Percentiles rank a stretch among this genome's conserved stretches.
phyloP scores from a whole-genome alignment of 1,140 invertebrate genomes.

The Zaprionus taronus region DNA sequence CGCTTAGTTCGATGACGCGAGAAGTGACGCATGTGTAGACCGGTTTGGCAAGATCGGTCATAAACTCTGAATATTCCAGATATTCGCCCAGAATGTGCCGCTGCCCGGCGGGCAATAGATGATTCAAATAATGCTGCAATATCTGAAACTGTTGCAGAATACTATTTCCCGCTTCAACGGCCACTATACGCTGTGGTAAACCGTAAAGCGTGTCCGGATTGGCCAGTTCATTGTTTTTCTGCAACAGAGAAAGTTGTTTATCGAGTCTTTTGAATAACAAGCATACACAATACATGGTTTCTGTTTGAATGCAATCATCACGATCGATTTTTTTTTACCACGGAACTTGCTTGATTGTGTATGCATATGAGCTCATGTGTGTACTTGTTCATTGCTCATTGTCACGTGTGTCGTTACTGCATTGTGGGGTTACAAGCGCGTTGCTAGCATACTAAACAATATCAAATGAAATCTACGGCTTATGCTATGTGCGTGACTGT shows the following conservation, averaged over 20 bases:
- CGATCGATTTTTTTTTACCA: no score
- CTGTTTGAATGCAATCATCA: neutral
- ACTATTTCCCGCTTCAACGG: slow-evolving; percentile 96
- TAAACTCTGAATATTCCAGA: slow-evolving; percentile 85
- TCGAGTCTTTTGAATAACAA: neutral
- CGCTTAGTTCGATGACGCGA: slow-evolving; percentile 91
- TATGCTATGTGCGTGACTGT: neutral
- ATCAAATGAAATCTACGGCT: neutral
- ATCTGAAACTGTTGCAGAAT: slow-evolving; percentile 94
- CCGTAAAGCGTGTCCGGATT: slow-evolving; percentile 91
- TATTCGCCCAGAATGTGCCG: slow-evolving; percentile 84
- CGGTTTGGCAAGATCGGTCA: slow-evolving; percentile 90
- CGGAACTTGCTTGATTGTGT: no score
- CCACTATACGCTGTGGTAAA: slow-evolving; percentile 93
- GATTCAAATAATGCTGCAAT: slow-evolving; percentile 92
- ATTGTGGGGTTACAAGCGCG: neutral
- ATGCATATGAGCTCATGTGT: no score
- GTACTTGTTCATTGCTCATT: neutral
- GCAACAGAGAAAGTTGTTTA: slow-evolving; percentile 8
- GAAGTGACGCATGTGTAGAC: slow-evolving; percentile 94
- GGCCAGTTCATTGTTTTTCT: slow-evolving; percentile 87
- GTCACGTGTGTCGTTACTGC: neutral
- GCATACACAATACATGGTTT: neutral
- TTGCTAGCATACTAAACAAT: neutral
- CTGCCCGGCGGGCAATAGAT: slow-evolving; percentile 86